Evolutionary conservation across 1,140 invertebrate species (phyloP).

Genomic region (Rhysida immarginata): DNA sequence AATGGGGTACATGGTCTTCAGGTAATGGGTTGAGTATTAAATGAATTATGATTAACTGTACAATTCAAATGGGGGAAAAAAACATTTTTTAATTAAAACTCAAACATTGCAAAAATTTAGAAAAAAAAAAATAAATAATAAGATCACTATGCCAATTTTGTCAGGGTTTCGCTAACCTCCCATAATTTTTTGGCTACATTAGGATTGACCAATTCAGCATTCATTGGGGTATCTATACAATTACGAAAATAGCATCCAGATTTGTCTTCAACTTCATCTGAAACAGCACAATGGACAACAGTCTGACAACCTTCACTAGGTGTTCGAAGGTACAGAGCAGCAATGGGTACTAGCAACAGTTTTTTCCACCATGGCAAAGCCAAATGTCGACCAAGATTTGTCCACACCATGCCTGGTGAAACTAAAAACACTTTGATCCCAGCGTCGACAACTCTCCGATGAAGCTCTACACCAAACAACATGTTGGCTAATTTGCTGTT

Average conservation of each 20-base stretch:
- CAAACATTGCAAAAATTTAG: too few relatives aligned
- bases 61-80: too few relatives aligned
- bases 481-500: conserved; percentile 65
- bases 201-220: conserved; percentile 31
- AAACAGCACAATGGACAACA: conserved; percentile 54
- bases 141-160: too few relatives aligned
- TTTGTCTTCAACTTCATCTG: conserved; percentile 41
- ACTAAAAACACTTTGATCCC: conserved; percentile 54
- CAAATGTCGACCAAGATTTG: conserved; percentile 52
- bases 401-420: conserved; percentile 73
- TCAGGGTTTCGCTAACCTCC: conserved; percentile 40
- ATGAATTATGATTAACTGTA: too few relatives aligned
- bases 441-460: conserved; percentile 13
- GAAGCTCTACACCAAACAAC: conserved; percentile 17
- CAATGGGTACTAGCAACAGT: conserved; percentile 47
- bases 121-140: too few relatives aligned
- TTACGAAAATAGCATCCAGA: conserved; percentile 54
- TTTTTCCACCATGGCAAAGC: conserved; percentile 51
- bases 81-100: too few relatives aligned
- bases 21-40: too few relatives aligned
- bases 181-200: conserved; percentile 45
- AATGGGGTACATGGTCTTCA: too few relatives aligned
- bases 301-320: conserved; percentile 66
- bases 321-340: conserved; percentile 50
- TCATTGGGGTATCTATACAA: conserved; percentile 46